Evolutionary conservation across 2,113 vertebrate species (phyloP).

Genomic region (Oreotrochilus melanogaster): DNA sequence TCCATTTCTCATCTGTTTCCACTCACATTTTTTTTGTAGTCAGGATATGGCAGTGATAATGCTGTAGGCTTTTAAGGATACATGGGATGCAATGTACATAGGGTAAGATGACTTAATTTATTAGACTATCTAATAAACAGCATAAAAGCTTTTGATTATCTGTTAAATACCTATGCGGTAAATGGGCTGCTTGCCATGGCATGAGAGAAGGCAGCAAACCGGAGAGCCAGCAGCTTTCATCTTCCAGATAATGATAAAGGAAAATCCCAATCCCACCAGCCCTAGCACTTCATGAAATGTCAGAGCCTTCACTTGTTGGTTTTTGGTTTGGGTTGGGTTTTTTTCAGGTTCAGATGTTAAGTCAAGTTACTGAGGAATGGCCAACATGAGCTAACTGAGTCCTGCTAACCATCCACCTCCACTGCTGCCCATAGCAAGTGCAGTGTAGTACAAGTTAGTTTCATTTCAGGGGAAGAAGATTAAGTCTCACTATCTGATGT

Average conservation of each 20-base stretch:
- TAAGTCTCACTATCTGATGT: conserved; percentile 1
- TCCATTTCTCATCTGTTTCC: not conserved
- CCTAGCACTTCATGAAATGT: not conserved
- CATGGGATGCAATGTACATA: not conserved
- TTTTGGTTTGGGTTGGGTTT: not conserved
- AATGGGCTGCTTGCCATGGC: not conserved
- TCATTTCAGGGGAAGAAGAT: not conserved
- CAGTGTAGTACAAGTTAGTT: not conserved
- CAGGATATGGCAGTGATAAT: not conserved
- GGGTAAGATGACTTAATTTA: not conserved
- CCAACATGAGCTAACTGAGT: not conserved
- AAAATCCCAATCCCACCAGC: not conserved
- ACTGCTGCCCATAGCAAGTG: not conserved
- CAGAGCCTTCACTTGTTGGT: not conserved
- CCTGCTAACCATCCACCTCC: not conserved
- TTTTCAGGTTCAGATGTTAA: not conserved
- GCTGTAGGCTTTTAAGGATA: not conserved
- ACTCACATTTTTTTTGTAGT: not conserved
- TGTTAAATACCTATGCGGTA: not conserved
- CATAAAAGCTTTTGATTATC: not conserved
- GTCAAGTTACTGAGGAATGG: not conserved
- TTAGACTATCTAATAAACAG: not conserved
- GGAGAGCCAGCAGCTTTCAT: not conserved
- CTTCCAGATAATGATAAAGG: not conserved
- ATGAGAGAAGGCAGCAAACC: not conserved